A percentile compares a stretch with the other conserved stretches of the same genome.
Conservation (phyloP, 1,140 invertebrate genomes). For the Phymorhynchus buccinoides region DNA sequence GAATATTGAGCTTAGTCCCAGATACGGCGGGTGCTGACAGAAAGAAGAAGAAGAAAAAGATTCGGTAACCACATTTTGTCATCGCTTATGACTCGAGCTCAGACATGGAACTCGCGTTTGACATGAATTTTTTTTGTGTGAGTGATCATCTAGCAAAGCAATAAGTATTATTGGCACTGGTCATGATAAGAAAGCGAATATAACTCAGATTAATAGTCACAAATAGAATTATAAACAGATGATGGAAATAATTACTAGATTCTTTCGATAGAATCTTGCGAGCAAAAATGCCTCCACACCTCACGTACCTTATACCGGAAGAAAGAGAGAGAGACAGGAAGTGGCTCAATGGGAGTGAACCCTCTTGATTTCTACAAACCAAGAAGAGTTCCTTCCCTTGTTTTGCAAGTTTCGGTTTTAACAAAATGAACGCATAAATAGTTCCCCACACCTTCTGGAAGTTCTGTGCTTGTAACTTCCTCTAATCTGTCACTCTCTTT, state of each 20-base stretch:
- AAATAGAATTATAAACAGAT: not conserved
- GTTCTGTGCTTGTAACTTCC: not conserved
- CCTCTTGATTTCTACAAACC: too few species aligned
- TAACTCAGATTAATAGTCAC: not conserved
- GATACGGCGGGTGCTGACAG: too few species aligned
- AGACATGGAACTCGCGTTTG: too few species aligned
- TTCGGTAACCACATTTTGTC: too few species aligned
- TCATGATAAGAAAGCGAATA: not conserved
- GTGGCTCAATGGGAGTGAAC: slow-evolving; percentile 5
- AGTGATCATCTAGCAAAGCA: too few species aligned
- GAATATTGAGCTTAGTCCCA: too few species aligned
- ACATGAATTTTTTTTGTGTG: too few species aligned
- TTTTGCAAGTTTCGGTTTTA: not conserved
- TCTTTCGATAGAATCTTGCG: not conserved
- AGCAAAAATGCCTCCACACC: too few species aligned
- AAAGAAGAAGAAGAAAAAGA: too few species aligned
- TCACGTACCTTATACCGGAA: slow-evolving; percentile 19
- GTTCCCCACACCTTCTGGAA: not conserved
- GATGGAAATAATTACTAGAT: not conserved
- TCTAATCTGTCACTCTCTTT: too few species aligned
- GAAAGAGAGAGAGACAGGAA: not conserved
- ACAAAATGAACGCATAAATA: not conserved
- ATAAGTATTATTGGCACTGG: too few species aligned
- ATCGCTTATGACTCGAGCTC: too few species aligned
- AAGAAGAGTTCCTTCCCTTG: not conserved